phyloP scores from a whole-genome alignment of 2,888 invertebrate species.

The Automeris io region DNA sequence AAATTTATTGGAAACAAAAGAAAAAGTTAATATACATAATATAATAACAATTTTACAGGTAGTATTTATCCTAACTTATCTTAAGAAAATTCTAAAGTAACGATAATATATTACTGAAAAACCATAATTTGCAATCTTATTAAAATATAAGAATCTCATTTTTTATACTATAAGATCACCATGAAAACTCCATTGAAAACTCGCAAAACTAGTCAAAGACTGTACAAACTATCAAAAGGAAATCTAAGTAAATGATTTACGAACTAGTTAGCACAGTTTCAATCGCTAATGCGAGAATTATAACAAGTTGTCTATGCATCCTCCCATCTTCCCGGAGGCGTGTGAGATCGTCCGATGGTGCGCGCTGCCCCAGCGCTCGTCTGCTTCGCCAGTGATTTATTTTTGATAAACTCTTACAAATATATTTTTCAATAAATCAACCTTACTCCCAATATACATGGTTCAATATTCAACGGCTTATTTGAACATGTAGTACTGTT shows the following conservation, averaged over 20 bases:
- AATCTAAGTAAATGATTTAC: slow-evolving; percentile 7
- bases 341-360: slow-evolving; percentile 17
- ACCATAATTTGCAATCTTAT: not conserved
- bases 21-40: too few relatives aligned
- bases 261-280: slow-evolving; percentile 2
- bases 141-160: too few relatives aligned
- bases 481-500: not conserved
- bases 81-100: too few relatives aligned
- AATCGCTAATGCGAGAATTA: slow-evolving; percentile 9
- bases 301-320: slow-evolving; percentile 8
- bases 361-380: slow-evolving; percentile 19
- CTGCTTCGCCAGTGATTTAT: slow-evolving; percentile 28
- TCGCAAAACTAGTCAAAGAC: not conserved
- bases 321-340: slow-evolving; percentile 18
- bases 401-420: slow-evolving; percentile 17
- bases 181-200: not conserved
- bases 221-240: slow-evolving; percentile 3
- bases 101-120: too few relatives aligned
- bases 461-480: not conserved
- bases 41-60: too few relatives aligned
- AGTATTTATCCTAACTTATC: too few relatives aligned
- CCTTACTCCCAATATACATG: not conserved
- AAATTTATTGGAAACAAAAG: too few relatives aligned
- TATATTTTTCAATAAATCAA: not conserved
- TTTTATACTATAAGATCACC: not conserved